These are phyloP conservation scores for Clarias batrachus DNA, from an alignment of 2,113 vertebrate species.

Conservation along the genomic window DNA sequence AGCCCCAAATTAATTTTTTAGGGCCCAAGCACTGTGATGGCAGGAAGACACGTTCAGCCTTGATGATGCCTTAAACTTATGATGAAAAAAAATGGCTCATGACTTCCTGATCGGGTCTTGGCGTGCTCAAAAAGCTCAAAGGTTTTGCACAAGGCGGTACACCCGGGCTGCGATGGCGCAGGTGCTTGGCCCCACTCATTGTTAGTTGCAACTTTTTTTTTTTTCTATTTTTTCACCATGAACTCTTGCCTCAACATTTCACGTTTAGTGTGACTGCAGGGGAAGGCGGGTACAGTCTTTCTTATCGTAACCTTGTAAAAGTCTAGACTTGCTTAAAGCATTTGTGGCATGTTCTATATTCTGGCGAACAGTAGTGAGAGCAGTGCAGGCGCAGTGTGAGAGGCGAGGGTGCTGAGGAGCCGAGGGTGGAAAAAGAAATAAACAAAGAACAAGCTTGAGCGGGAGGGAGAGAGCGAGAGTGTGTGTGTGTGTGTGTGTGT, in stretches of 20 bases:
- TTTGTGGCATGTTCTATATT: slow-evolving; percentile 7
- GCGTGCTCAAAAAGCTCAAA: too few relatives aligned
- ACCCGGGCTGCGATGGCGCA: too few relatives aligned
- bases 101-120: too few relatives aligned
- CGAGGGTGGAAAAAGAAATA: slow-evolving; percentile 35
- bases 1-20: too few relatives aligned
- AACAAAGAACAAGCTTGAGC: slow-evolving; percentile 11
- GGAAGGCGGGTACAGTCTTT: background rate
- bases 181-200: background rate
- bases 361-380: background rate
- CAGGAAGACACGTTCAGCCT: too few relatives aligned
- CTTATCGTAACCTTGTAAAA: background rate
- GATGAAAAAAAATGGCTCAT: too few relatives aligned
- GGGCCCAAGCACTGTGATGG: too few relatives aligned
- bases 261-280: background rate
- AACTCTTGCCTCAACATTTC: background rate
- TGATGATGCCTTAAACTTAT: too few relatives aligned
- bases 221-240: background rate
- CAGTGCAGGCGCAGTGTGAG: background rate
- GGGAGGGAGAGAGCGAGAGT: background rate
- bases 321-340: slow-evolving; percentile 20
- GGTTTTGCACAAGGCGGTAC: too few relatives aligned
- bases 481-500: background rate
- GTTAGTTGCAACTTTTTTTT: background rate
- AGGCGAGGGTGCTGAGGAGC: slow-evolving; percentile 17